Percentiles rank a stretch among this genome's conserved stretches.
phyloP scores from a whole-genome alignment of 1,140 invertebrate species.

The Druon quercuslanigerum region DNA sequence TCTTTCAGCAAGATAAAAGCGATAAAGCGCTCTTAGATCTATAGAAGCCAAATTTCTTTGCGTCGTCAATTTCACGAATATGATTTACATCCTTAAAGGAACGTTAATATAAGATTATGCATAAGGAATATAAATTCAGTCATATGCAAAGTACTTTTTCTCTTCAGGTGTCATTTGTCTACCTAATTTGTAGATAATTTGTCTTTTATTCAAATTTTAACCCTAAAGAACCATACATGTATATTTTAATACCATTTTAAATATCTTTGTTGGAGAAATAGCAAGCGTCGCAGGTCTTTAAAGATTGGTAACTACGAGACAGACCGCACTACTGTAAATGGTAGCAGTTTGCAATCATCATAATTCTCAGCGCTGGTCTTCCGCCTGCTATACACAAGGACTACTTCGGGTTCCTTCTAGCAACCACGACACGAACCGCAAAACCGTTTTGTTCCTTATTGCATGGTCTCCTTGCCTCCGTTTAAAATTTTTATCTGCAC shows the following conservation, averaged over 20 bases:
- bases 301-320: conserved; percentile 47
- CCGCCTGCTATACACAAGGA: conserved; percentile 34
- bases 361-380: conserved; percentile 63
- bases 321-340: conserved; percentile 67
- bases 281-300: conserved; percentile 36
- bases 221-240: no score
- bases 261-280: not conserved
- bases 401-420: conserved; percentile 46
- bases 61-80: not conserved
- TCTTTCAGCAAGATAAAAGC: not conserved
- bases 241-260: no score
- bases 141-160: no score
- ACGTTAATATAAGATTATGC: no score
- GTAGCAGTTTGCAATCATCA: conserved; percentile 68
- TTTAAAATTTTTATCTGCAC: conserved; percentile 26
- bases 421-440: conserved; percentile 64
- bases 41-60: not conserved
- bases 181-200: no score
- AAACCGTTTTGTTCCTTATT: conserved; percentile 71
- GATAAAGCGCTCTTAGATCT: not conserved
- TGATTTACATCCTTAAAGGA: no score
- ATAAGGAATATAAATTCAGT: no score
- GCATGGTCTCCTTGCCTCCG: conserved; percentile 54
- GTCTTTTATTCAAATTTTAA: no score
- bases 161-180: no score